Conservation (phyloP, 2,888 invertebrate species). For the Oligia latruncula region DNA sequence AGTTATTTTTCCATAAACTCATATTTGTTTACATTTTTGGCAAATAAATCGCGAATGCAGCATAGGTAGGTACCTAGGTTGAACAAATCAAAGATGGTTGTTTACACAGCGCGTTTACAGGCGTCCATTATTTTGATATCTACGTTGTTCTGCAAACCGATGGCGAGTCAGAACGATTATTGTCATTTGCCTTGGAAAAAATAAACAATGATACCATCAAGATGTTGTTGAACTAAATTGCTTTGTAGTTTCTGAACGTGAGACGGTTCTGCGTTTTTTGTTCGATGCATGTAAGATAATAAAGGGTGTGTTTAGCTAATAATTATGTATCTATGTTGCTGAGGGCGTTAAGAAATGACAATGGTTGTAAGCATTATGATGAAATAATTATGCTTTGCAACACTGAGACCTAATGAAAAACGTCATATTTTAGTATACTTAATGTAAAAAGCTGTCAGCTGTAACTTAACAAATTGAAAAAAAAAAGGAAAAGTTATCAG, state of each 20-base stretch:
- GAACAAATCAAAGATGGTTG: constrained; percentile 23
- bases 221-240: constrained; percentile 55
- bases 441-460: not conserved
- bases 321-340: constrained; percentile 1
- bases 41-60: too few species aligned
- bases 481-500: not conserved
- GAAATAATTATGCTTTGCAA: not conserved
- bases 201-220: constrained; percentile 54
- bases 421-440: not conserved
- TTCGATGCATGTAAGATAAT: constrained; percentile 8
- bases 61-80: not conserved
- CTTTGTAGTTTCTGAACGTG: constrained; percentile 44
- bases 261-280: constrained; percentile 38
- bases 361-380: not conserved
- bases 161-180: constrained; percentile 51
- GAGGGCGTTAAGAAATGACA: not conserved
- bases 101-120: constrained; percentile 22
- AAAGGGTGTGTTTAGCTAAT: constrained; percentile 1
- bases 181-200: constrained; percentile 58
- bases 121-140: constrained; percentile 59
- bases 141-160: constrained; percentile 35
- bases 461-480: not conserved
- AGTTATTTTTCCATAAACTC: too few species aligned
- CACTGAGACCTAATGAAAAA: not conserved
- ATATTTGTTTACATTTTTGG: too few species aligned